phyloP scores from a whole-genome alignment of 2,113 vertebrate genomes.

The Ceyx cyanopectus region DNA sequence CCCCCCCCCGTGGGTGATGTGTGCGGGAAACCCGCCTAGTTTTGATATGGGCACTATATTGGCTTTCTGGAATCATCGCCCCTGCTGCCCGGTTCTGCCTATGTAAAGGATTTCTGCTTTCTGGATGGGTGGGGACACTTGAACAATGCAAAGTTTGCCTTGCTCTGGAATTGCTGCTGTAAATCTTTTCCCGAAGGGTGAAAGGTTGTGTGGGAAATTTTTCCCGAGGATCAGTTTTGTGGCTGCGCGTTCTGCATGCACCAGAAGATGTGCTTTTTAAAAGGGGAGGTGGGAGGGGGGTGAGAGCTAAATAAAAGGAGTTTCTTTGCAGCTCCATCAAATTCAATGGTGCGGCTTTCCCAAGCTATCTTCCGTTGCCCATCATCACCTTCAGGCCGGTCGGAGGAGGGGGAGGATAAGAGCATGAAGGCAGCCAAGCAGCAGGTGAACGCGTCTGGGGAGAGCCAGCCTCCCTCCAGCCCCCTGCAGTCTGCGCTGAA shows the following conservation, averaged over 20 bases:
- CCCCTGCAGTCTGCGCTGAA: constrained; percentile 79
- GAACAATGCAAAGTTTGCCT: neutral
- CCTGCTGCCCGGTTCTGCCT: neutral
- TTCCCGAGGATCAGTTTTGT: neutral
- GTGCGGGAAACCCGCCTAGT: constrained; percentile 33
- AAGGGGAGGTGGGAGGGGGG: rapidly evolving
- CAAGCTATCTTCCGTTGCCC: constrained; percentile 71
- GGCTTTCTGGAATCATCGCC: constrained; percentile 51
- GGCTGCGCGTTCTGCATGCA: rapidly evolving
- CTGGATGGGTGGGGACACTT: constrained; percentile 8
- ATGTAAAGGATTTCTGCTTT: constrained; percentile 28
- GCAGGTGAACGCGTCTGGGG: constrained; percentile 72
- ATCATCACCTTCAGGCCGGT: constrained; percentile 73
- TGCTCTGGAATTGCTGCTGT: neutral
- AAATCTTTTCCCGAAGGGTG: neutral
- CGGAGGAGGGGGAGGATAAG: constrained; percentile 67
- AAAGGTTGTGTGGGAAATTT: neutral
- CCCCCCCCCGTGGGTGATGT: neutral
- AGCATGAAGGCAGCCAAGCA: constrained; percentile 75
- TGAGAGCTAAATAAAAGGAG: neutral
- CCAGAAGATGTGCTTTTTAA: neutral
- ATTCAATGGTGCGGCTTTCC: constrained; percentile 90
- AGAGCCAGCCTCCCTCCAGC: constrained; percentile 63
- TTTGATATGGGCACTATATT: constrained; percentile 32
- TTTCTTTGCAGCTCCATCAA: constrained; percentile 69